Conservation (phyloP, 2,797 vertebrate genomes). For the Notolepis coatsorum region DNA sequence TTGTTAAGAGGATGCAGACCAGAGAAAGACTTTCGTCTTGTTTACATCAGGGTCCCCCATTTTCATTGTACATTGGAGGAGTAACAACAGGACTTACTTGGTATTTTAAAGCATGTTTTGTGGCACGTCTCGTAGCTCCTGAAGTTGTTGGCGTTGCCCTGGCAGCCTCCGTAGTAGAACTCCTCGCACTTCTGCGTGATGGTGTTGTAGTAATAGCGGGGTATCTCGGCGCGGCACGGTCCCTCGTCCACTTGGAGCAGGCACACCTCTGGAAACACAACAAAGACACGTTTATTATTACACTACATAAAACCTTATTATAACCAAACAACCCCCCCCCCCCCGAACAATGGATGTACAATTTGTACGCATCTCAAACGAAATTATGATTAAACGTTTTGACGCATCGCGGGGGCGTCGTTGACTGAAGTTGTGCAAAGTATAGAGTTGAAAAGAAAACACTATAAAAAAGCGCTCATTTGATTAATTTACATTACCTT, state of each 20-base stretch:
- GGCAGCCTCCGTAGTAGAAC: conserved; percentile 90
- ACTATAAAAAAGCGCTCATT: background rate
- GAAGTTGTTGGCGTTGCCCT: conserved; percentile 92
- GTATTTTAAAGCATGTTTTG: conserved; percentile 87
- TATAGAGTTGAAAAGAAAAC: background rate
- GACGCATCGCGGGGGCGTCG: too few species aligned
- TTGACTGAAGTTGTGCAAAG: background rate
- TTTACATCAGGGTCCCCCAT: too few species aligned
- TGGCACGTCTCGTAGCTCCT: conserved; percentile 80
- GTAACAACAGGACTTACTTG: conserved; percentile 81
- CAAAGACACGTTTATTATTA: background rate
- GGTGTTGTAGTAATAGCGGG: conserved; percentile 89
- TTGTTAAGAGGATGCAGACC: too few species aligned
- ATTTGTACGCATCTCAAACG: too few species aligned
- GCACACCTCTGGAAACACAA: conserved; percentile 75
- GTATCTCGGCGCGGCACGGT: conserved; percentile 77
- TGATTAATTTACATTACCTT: conserved; percentile 52
- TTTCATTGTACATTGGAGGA: background rate
- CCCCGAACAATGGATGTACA: too few species aligned
- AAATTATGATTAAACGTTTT: too few species aligned
- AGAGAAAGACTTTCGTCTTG: too few species aligned
- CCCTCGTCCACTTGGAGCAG: conserved; percentile 85
- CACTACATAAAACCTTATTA: too few species aligned
- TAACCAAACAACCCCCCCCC: too few species aligned
- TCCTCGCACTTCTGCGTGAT: conserved; percentile 85